These are phyloP conservation scores for Rhizoglyphus robini DNA, from an alignment of 1,140 invertebrate genomes.

Conservation along the genomic window DNA sequence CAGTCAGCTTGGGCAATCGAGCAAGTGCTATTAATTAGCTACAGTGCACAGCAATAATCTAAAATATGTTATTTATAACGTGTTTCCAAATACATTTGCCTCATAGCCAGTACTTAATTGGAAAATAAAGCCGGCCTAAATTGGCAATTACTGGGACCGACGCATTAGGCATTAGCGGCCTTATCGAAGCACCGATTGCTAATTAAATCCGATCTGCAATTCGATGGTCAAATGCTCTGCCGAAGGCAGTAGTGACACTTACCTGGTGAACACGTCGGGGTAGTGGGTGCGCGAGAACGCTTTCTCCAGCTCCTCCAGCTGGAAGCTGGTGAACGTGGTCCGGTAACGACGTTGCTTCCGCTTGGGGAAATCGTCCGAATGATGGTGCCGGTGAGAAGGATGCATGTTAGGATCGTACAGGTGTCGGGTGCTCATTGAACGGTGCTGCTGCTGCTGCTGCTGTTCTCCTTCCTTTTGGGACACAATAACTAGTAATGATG, in stretches of 20 bases:
- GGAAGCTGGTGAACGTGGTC: slow-evolving; percentile 78
- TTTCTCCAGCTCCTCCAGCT: slow-evolving; percentile 90
- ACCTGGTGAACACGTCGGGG: slow-evolving; percentile 91
- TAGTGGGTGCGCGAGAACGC: slow-evolving; percentile 96
- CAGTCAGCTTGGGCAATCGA: background rate
- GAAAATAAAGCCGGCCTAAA: slow-evolving; percentile 10
- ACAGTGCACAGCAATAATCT: background rate
- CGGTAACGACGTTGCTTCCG: slow-evolving; percentile 78
- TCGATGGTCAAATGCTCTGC: background rate
- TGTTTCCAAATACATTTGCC: slow-evolving; percentile 4
- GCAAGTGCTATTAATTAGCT: slow-evolving; percentile 3
- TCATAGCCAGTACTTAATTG: slow-evolving; percentile 4
- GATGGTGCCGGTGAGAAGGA: slow-evolving; percentile 13
- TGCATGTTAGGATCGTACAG: slow-evolving; percentile 15
- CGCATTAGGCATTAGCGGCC: background rate
- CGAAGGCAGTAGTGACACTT: slow-evolving; percentile 50
- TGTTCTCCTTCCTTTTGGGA: background rate
- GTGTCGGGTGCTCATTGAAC: background rate
- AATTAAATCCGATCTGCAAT: slow-evolving; percentile 5
- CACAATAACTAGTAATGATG: background rate
- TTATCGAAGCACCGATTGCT: background rate
- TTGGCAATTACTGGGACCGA: slow-evolving; percentile 1
- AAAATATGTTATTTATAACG: slow-evolving; percentile 14
- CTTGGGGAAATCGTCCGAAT: slow-evolving; percentile 43
- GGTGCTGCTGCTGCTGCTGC: background rate